These are phyloP conservation scores for human (Homo sapiens) DNA, from an alignment of 2,113 vertebrate species.

Conservation along the genomic window DNA sequence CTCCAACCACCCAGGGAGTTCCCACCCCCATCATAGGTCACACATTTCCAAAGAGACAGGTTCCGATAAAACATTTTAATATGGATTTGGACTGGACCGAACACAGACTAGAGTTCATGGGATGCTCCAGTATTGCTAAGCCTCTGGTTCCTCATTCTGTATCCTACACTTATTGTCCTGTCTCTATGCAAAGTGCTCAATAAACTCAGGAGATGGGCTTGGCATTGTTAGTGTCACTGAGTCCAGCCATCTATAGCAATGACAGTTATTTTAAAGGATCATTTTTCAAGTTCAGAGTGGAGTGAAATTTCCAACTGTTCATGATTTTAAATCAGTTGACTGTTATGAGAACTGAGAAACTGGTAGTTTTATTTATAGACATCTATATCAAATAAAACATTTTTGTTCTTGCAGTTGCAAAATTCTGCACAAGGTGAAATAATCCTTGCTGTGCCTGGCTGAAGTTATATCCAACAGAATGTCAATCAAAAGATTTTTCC, in stretches of 20 bases:
- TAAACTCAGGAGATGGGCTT: background rate
- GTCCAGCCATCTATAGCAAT: background rate
- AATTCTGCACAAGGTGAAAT: background rate
- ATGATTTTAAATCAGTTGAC: slow-evolving; percentile 8
- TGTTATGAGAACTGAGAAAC: background rate
- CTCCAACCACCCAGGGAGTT: background rate
- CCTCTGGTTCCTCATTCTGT: background rate
- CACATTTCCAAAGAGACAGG: background rate
- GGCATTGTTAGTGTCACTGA: background rate
- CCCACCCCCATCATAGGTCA: background rate
- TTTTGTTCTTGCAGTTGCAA: background rate
- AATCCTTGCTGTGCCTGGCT: background rate
- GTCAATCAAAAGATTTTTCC: background rate
- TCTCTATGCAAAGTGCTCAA: background rate
- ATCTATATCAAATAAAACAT: background rate
- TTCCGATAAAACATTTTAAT: background rate
- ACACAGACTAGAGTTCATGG: background rate
- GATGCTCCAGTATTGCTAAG: background rate
- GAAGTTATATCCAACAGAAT: background rate
- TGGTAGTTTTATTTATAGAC: background rate
- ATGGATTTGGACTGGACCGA: background rate
- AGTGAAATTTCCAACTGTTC: background rate
- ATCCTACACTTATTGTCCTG: background rate
- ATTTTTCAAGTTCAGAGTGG: background rate
- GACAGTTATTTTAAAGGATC: background rate